Evolutionary conservation across 2,888 invertebrate species (phyloP), one percentile per base, ranked within the genome.

Genomic region (Drepana falcataria): DNA sequence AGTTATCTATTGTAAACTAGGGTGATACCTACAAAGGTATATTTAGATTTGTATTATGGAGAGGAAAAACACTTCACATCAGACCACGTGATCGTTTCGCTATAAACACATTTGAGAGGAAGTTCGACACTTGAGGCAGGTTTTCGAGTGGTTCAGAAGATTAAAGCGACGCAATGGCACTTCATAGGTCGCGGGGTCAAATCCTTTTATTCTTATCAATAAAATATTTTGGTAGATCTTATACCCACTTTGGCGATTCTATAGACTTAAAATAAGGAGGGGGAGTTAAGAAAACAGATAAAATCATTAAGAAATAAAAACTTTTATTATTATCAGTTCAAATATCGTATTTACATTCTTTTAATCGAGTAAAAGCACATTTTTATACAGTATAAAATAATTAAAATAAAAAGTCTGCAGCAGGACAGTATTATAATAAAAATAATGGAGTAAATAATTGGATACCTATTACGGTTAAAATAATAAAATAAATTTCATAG

Each of bases 251-350:
- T 33, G 6, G 51, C 33, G 40, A 5, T 51, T 37, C 21, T 49
- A 40, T 40, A 40, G 34, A 51, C 41, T 21, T 1, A 21, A 21
- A 21, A 21, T 21, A 21, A 21, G 21, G 21, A 21, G 21, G 21
- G 21, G 21, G 21, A 21, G 21, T 21, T 21, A 71, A 61, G 55
- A 66, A 73, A 83, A 83, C 74, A 69, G 74, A 68, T 55, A 52
- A 54, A 68, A 60, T 86, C 84, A 85, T 87, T 88, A 89, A 79
- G 90, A 90, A 91, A 91, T 90, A 90, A 88, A 85, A 85, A 84
- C 85, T 87, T 87, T 90, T 89, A 90, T 91, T 91, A 91, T 91
- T 91, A 91, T 91, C 91, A 91, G 91, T 91, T 91, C 91, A 91
- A 91, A 91, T 91, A 90, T 91, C 90, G 79, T 91, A 91, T 91